Evolutionary conservation across 2,888 invertebrate genomes (phyloP), one percentile per base, ranked within the genome.

Genomic region (Hermaeophaga mercurialis): DNA sequence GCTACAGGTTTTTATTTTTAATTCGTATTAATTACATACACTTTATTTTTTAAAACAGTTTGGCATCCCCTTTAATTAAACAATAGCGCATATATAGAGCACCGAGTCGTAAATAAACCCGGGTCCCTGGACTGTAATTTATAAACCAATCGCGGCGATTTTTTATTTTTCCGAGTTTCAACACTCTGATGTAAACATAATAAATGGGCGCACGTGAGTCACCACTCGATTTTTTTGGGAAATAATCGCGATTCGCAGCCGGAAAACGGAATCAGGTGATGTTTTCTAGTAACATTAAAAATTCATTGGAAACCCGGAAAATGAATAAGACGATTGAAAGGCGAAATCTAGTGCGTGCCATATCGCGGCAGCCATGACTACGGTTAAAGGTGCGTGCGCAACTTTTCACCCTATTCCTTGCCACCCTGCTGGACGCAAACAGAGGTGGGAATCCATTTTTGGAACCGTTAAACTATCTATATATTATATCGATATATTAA

Each of bases 301-400:
- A 50, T 61, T 58, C 46, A 38, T 34, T 43, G 44, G 57, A 57
- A 55, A 53, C 43, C 58, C 55, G 56, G 49, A 52, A 60, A 47
- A 54, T 52, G 58, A 49, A 53, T 54, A 49, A 57, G 55, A 58
- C 54, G 55, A 59, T 61, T 47, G 56, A 47, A 54, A 49, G 58
- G 55, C 49, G 54, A 53, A 62, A 53, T 58, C 44, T 38, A 46
- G 57, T 45, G 58, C 58, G 61, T 63, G 63, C 55, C 56, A 63
- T 55, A 61, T 59, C 61, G 61, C 36, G 62, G 61, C 65, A 55
- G 65, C 65, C 65, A 66, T 66, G 59, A 64, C 64, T 64, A 50
- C 33, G 52, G 54, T 41, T 43, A 33, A 36, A 24, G 26, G 39
- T 56, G 61, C 64, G 62, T 62, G 28, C 39, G 52, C 52, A 44